Conservation (phyloP, 2,113 vertebrate species). For the Bagarius yarrelli region DNA sequence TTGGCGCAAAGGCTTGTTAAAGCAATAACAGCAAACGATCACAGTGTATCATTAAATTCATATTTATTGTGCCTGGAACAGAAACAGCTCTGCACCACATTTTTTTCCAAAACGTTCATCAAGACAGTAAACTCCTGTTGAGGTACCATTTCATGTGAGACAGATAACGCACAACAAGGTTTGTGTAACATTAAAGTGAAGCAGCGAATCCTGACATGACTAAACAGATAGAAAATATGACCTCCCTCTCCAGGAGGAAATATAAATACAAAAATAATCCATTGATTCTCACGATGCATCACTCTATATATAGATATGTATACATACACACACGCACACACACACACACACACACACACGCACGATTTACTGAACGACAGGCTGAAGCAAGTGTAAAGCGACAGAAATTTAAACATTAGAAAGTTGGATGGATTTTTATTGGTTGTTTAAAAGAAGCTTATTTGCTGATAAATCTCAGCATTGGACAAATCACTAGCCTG, state of each 20-base stretch:
- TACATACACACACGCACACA: background rate
- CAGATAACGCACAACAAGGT: background rate
- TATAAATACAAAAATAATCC: conserved; percentile 51
- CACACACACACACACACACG: background rate
- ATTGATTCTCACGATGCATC: conserved; percentile 33
- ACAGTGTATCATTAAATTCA: background rate
- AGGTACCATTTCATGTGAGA: conserved; percentile 33
- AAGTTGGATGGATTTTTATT: background rate
- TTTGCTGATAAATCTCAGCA: background rate
- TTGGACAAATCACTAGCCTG: background rate
- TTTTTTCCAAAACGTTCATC: background rate
- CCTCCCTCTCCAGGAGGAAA: conserved; percentile 25
- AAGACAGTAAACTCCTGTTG: background rate
- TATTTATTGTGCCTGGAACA: conserved; percentile 37
- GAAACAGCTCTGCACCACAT: conserved; percentile 1
- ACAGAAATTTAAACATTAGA: conserved; percentile 54
- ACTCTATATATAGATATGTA: background rate
- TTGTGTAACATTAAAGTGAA: conserved; percentile 32
- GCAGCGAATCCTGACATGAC: conserved; percentile 21
- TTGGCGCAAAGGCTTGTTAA: background rate
- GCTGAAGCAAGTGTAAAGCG: conserved; percentile 61
- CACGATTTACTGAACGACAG: conserved; percentile 38
- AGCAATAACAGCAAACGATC: conserved; percentile 1
- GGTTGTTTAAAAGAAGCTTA: conserved; percentile 9
- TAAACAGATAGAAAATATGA: conserved; percentile 32